Conservation (phyloP, 1,140 invertebrate species). For the Acyrthosiphon pisum region DNA sequence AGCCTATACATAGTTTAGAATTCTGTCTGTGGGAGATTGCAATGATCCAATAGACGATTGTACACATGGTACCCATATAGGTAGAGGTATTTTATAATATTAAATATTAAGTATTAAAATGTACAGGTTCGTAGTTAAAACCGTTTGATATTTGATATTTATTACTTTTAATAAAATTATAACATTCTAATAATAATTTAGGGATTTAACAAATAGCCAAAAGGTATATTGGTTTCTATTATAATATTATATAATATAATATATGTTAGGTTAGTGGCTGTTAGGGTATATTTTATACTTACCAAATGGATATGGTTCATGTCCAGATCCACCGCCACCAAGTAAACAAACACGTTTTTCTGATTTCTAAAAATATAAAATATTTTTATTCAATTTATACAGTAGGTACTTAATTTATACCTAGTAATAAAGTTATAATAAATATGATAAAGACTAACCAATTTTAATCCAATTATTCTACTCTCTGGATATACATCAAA, state of each 20-base stretch:
- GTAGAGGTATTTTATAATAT: too few relatives aligned
- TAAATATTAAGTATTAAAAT: too few relatives aligned
- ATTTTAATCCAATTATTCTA: conserved; percentile 30
- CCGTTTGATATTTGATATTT: too few relatives aligned
- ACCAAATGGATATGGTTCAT: conserved; percentile 83
- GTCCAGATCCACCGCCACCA: conserved; percentile 85
- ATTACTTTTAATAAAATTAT: neutral
- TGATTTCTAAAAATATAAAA: conserved; percentile 64
- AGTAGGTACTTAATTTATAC: too few relatives aligned
- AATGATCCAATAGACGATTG: too few relatives aligned
- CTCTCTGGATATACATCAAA: conserved; percentile 48
- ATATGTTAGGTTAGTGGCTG: neutral
- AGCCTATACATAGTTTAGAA: too few relatives aligned
- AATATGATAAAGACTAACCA: neutral
- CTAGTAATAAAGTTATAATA: neutral
- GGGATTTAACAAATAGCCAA: neutral
- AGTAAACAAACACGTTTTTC: conserved; percentile 73
- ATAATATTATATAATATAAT: neutral
- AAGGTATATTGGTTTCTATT: neutral
- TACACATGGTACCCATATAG: too few relatives aligned
- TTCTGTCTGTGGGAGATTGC: too few relatives aligned
- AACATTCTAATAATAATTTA: neutral
- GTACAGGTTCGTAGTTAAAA: too few relatives aligned
- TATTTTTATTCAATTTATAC: neutral
- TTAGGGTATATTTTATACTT: conserved; percentile 55